Conservation (phyloP, 2,797 vertebrate species). For the Poecilia velifera region DNA sequence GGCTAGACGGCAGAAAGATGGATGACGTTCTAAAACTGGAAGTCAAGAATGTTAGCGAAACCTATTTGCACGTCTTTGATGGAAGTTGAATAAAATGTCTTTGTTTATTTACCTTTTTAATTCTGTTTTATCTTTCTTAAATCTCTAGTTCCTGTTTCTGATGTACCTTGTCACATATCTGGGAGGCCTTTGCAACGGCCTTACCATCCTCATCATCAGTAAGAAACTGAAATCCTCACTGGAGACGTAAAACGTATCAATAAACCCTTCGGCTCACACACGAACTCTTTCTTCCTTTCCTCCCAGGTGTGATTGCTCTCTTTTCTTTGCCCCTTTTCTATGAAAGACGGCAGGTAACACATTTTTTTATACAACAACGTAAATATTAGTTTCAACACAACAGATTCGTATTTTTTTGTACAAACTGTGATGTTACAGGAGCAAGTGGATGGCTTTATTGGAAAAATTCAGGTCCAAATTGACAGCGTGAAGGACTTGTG, state of each 20-base stretch:
- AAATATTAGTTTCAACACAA: not conserved
- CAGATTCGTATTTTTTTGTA: not conserved
- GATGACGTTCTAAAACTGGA: constrained; percentile 7
- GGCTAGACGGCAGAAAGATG: not conserved
- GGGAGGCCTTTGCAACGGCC: constrained; percentile 89
- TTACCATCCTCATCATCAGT: constrained; percentile 91
- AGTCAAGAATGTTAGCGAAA: constrained; percentile 6
- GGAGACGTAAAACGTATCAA: not conserved
- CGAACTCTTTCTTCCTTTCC: constrained; percentile 1
- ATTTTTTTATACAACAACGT: not conserved
- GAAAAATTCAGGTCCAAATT: constrained; percentile 79
- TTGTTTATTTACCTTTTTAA: not conserved
- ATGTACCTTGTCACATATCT: constrained; percentile 92
- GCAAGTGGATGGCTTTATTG: constrained; percentile 83
- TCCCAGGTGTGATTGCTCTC: constrained; percentile 85
- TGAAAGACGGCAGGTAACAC: constrained; percentile 86
- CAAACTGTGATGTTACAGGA: constrained; percentile 73
- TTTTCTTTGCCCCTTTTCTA: constrained; percentile 95
- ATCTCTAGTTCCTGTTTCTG: constrained; percentile 85
- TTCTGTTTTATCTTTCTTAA: constrained; percentile 22
- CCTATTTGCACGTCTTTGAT: constrained; percentile 5
- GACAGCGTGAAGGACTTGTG: constrained; percentile 88
- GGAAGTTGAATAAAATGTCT: constrained; percentile 8
- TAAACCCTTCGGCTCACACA: not conserved
- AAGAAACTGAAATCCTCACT: constrained; percentile 42